Evolutionary conservation across 2,888 invertebrate genomes (phyloP).

Genomic region (Nephrotoma flavescens): DNA sequence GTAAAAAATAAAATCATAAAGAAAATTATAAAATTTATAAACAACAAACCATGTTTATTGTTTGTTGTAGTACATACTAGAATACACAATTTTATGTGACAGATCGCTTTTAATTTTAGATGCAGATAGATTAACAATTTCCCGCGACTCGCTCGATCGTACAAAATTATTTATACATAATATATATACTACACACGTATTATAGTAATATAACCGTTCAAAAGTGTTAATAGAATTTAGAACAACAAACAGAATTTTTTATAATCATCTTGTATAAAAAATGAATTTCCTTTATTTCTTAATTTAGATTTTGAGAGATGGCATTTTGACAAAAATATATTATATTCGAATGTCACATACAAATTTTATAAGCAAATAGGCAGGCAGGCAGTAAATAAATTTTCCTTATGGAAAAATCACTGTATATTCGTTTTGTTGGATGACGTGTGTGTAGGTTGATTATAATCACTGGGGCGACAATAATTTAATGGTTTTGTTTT

Average conservation of each 20-base stretch:
- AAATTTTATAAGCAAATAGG: neutral
- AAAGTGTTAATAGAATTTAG: neutral
- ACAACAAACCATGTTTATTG: neutral
- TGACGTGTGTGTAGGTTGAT: neutral
- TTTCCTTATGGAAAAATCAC: neutral
- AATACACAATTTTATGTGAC: neutral
- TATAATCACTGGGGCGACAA: neutral
- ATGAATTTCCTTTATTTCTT: neutral
- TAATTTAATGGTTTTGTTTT: neutral
- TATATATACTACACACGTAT: too few relatives aligned
- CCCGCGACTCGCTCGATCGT: neutral
- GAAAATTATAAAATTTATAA: neutral
- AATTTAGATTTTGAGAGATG: neutral
- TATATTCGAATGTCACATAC: neutral
- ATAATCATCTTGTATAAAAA: neutral
- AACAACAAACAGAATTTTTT: neutral
- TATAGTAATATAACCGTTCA: neutral
- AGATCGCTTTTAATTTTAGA: neutral
- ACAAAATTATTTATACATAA: neutral
- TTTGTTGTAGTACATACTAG: neutral
- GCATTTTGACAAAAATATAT: neutral
- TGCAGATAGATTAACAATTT: neutral
- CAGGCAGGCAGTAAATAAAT: neutral
- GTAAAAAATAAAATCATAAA: neutral
- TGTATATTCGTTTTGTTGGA: neutral